Evolutionary conservation across 2,797 vertebrate genomes (phyloP).

Genomic region (Chanos chanos): DNA sequence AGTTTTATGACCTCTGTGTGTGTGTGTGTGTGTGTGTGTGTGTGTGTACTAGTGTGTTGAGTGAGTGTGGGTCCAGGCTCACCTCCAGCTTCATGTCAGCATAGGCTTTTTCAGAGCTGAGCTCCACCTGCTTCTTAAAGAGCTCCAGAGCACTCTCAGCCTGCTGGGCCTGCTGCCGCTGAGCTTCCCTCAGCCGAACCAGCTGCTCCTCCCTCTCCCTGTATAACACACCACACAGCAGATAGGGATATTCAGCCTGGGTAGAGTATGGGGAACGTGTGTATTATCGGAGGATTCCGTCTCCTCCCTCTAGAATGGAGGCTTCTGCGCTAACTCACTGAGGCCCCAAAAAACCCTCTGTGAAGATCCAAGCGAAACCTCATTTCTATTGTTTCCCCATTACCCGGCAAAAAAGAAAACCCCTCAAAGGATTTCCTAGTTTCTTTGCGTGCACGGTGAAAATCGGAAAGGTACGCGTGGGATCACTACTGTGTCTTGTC

Average conservation of each 20-base stretch:
- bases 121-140: conserved; percentile 91
- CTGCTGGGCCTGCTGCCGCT: conserved; percentile 86
- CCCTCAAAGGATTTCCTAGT: too few species aligned
- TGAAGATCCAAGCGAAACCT: too few species aligned
- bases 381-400: too few species aligned
- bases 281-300: too few species aligned
- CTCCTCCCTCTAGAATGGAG: too few species aligned
- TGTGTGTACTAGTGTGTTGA: background rate
- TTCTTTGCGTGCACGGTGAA: too few species aligned
- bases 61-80: conserved; percentile 9
- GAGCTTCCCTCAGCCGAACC: conserved; percentile 76
- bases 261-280: too few species aligned
- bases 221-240: conserved; percentile 26
- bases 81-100: conserved; percentile 93
- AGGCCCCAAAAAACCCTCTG: too few species aligned
- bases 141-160: conserved; percentile 87
- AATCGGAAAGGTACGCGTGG: background rate
- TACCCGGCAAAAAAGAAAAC: too few species aligned
- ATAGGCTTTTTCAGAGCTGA: conserved; percentile 88
- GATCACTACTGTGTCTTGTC: background rate
- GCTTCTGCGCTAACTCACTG: too few species aligned
- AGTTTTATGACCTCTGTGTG: background rate
- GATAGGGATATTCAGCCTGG: background rate
- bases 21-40: background rate
- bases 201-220: conserved; percentile 89